A percentile compares a stretch with the other conserved stretches of the same genome.
Evolutionary conservation across 1,140 invertebrate genomes (phyloP).

Genomic region (Nilaparvata lugens): DNA sequence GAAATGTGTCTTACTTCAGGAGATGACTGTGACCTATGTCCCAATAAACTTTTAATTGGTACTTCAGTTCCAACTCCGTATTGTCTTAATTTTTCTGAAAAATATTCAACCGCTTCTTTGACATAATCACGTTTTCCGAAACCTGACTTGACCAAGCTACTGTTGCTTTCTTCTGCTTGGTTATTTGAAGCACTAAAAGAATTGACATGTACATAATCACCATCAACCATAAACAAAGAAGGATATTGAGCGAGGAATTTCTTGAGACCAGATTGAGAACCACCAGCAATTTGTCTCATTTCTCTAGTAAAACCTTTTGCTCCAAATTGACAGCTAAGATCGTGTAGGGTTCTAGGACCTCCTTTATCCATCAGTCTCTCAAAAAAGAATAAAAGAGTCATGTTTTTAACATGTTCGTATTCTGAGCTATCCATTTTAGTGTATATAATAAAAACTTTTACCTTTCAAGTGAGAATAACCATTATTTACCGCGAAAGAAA

Average conservation of each 20-base stretch:
- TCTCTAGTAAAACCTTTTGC: constrained; percentile 93
- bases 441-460: neutral
- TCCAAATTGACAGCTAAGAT: constrained; percentile 93
- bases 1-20: constrained; percentile 93
- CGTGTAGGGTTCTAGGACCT: constrained; percentile 86
- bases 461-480: neutral
- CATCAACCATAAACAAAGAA: constrained; percentile 81
- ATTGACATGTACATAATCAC: constrained; percentile 84
- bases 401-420: constrained; percentile 86
- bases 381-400: constrained; percentile 92
- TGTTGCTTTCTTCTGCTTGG: constrained; percentile 32
- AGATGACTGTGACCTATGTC: constrained; percentile 87
- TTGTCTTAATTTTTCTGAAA: constrained; percentile 79
- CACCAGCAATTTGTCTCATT: constrained; percentile 89
- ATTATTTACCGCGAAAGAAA: neutral
- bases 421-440: constrained; percentile 76
- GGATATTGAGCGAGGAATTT: constrained; percentile 88
- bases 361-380: constrained; percentile 90
- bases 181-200: constrained; percentile 47
- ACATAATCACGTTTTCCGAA: constrained; percentile 71
- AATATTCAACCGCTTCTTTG: constrained; percentile 89
- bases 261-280: constrained; percentile 85
- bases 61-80: constrained; percentile 85
- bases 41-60: constrained; percentile 84
- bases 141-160: constrained; percentile 13